Base-by-base conservation (phyloP, 2,113 vertebrate genomes). In the Irena cyanogastra region DNA sequence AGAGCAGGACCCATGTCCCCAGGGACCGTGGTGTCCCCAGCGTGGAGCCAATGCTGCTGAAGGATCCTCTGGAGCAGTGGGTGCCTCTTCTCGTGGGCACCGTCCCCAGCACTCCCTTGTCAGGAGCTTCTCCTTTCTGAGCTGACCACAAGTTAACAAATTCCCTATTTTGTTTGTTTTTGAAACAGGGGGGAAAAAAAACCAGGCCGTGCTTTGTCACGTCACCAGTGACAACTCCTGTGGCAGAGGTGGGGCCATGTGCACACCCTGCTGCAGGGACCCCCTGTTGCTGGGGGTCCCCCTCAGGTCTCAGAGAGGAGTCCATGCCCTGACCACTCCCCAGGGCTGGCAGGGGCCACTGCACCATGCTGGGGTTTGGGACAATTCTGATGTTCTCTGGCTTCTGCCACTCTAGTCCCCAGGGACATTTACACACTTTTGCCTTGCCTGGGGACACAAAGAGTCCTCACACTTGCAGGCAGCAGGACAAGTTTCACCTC, bases 111-210 rank as follows among this genome's bases (percentile, higher is more conserved):
- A 0, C 74, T 83, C 65, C 77, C 76, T 74, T 20, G 0, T 61
- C 6, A 17, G 71, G 83, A 96, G 94, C 97, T 97, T 97, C 97
- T 97, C 91, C 89, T 97, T 97, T 97, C 93, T 94, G 89, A 85
- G 72, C 50, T 75, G 85, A 94, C 97, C 97, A 93, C 96, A 96
- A 94, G 83, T 96, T 94, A 96, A 94, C 92, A 97, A 97, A 97
- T 97, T 95, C 88, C 95, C 71, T 95, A 93, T 92, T 88, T 81
- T 84, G 59, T 94, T 96, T 90, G 87, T 93, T 95, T 89, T 95
- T 92, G 87, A 86, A 95, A 82, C 2, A 6, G 52, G 53, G 70
- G 35, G 9, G 3, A 37, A 66, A 64, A 11, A 31, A 68, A 14
- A 27, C 5, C 60, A 83, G 47, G 24, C 5, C 0, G 15, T 59